Conservation (phyloP, 2,888 invertebrate species). For the Uloborus plumipes region DNA sequence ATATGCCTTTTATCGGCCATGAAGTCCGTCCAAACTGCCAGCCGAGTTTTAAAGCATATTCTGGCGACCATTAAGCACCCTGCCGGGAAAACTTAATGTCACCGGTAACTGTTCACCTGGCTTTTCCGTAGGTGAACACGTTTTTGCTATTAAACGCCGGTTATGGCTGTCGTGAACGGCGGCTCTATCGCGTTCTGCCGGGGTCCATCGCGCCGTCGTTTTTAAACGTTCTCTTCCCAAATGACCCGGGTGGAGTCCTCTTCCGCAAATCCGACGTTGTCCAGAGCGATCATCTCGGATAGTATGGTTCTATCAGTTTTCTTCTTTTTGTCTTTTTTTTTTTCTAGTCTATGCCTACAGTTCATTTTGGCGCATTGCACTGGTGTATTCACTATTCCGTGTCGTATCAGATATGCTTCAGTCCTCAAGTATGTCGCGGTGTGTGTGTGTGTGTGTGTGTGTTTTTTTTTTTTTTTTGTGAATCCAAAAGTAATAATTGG, state of each 20-base stretch:
- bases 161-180: constrained; percentile 41
- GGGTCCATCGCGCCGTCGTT: constrained; percentile 16
- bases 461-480: no score
- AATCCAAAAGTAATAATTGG: no score
- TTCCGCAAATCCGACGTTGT: constrained; percentile 31
- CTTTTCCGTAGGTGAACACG: constrained; percentile 60
- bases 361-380: no score
- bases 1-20: constrained; percentile 51
- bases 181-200: neutral
- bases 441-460: no score
- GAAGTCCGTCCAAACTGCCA: constrained; percentile 38
- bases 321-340: neutral
- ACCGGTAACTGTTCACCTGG: constrained; percentile 53
- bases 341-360: neutral
- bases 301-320: constrained; percentile 34
- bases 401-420: no score
- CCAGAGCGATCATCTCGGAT: constrained; percentile 31
- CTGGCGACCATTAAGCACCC: constrained; percentile 47
- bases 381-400: no score
- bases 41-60: constrained; percentile 62
- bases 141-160: constrained; percentile 58
- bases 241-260: constrained; percentile 28
- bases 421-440: no score
- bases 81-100: constrained; percentile 59
- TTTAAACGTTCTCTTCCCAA: constrained; percentile 32